A percentile compares a stretch with the other conserved stretches of the same genome.
phyloP scores from a whole-genome alignment of 1,140 invertebrate genomes.

The Drosophila pseudoananassae region DNA sequence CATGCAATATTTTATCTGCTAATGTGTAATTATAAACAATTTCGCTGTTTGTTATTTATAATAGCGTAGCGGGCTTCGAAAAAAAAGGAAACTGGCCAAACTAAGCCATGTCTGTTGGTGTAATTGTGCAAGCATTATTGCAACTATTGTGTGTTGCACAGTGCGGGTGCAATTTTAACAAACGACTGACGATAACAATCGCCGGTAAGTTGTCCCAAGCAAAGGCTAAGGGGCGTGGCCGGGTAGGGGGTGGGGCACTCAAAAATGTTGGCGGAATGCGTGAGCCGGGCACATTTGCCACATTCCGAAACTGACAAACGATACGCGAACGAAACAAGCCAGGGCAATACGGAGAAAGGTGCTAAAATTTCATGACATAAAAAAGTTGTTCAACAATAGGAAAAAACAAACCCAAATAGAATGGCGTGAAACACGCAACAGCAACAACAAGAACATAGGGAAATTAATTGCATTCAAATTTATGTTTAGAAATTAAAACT shows the following conservation, averaged over 20 bases:
- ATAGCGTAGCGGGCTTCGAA: slow-evolving; percentile 34
- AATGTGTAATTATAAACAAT: slow-evolving; percentile 82
- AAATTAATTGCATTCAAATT: slow-evolving; percentile 69
- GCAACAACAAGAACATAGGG: slow-evolving; percentile 11
- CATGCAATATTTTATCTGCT: slow-evolving; percentile 74
- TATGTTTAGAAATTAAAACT: slow-evolving; percentile 57
- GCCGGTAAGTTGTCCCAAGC: slow-evolving; percentile 55
- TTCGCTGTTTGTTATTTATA: slow-evolving; percentile 78
- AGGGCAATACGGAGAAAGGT: slow-evolving; percentile 42
- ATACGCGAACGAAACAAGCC: slow-evolving; percentile 25
- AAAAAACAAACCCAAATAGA: slow-evolving; percentile 43
- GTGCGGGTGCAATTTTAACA: slow-evolving; percentile 57
- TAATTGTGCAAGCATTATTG: slow-evolving; percentile 43
- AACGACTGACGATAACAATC: slow-evolving; percentile 56
- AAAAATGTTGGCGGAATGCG: slow-evolving; percentile 45
- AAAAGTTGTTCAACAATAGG: slow-evolving; percentile 32
- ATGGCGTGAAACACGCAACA: slow-evolving; percentile 67
- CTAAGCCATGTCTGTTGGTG: slow-evolving; percentile 34
- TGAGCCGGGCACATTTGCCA: slow-evolving; percentile 69
- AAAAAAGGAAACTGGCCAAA: slow-evolving; percentile 9
- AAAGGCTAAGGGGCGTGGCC: slow-evolving; percentile 21
- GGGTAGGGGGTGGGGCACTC: background rate
- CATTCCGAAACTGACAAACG: slow-evolving; percentile 52
- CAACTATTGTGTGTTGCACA: slow-evolving; percentile 23
- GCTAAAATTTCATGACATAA: slow-evolving; percentile 65